These are phyloP conservation scores for Taenioides sp. DNA, from an alignment of 2,797 vertebrate species.

Conservation along the genomic window DNA sequence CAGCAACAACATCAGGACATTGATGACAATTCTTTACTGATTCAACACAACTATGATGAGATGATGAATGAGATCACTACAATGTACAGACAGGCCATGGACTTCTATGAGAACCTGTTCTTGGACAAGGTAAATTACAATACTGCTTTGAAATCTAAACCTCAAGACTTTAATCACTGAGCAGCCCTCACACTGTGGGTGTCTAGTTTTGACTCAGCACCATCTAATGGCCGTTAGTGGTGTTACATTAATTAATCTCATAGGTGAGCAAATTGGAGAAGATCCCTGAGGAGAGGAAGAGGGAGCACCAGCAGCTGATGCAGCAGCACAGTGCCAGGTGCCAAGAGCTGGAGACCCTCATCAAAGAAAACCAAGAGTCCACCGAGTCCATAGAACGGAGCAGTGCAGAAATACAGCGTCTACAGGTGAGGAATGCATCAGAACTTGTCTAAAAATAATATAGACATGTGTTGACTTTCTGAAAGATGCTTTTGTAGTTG, in stretches of 20 bases:
- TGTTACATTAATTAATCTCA: not conserved
- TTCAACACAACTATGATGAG: slow-evolving; percentile 1
- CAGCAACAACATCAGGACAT: not conserved
- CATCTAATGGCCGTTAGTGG: not conserved
- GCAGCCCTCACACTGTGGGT: no score
- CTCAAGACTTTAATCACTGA: not conserved
- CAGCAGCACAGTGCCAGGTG: not conserved
- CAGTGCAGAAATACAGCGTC: not conserved
- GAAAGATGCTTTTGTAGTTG: no score
- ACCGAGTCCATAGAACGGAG: not conserved
- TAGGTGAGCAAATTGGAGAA: not conserved
- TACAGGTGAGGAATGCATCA: not conserved
- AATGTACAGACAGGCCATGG: slow-evolving; percentile 1
- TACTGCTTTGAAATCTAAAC: not conserved
- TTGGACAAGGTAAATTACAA: slow-evolving; percentile 11
- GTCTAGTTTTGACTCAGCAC: not conserved
- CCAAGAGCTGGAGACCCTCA: not conserved
- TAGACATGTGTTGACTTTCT: no score
- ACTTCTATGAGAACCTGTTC: accelerated
- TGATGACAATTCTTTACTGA: not conserved
- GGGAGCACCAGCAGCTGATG: slow-evolving; percentile 5
- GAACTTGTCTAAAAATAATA: no score
- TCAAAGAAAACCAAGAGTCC: slow-evolving; percentile 2
- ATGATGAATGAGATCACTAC: not conserved
- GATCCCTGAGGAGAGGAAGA: slow-evolving; percentile 3